Percentiles rank a stretch among this genome's conserved stretches.
Evolutionary conservation across 2,888 invertebrate species (phyloP).

Genomic region (Hirtodrosophila confusa): DNA sequence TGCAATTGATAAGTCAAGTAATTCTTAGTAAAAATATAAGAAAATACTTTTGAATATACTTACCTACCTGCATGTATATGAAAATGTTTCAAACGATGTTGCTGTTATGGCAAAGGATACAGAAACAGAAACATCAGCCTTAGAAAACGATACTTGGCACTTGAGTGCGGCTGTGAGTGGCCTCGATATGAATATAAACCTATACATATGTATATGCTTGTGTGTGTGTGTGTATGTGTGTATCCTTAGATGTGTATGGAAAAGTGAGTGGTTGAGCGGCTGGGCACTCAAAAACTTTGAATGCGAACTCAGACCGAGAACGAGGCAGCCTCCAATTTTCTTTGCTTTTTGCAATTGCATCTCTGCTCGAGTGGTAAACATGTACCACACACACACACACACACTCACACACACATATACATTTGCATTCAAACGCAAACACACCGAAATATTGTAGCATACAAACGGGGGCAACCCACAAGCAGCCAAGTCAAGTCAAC

Average conservation of each 20-base stretch:
- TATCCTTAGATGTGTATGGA: conserved; percentile 16
- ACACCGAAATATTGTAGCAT: conserved; percentile 68
- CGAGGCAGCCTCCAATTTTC: conserved; percentile 58
- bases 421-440: conserved; percentile 25
- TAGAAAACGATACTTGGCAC: conserved; percentile 46
- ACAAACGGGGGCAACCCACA: conserved; percentile 70
- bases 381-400: conserved; percentile 23
- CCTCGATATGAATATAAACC: conserved; percentile 46
- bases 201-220: conserved; percentile 2
- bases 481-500: conserved; percentile 63
- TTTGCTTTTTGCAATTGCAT: conserved; percentile 59
- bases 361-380: conserved; percentile 64
- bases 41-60: not conserved
- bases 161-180: conserved; percentile 46
- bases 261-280: conserved; percentile 25
- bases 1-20: conserved; percentile 46
- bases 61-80: not conserved
- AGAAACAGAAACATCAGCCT: conserved; percentile 12
- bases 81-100: conserved; percentile 37
- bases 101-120: conserved; percentile 30
- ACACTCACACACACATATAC: conserved; percentile 13
- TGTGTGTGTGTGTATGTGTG: conserved; percentile 25
- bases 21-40: conserved; percentile 2
- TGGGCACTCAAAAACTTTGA: conserved; percentile 60
- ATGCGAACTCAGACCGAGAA: conserved; percentile 43